Evolutionary conservation across 53 echinoderm and acorn worm genomes (phyloP).

Genomic region (Arbacia lixula): DNA sequence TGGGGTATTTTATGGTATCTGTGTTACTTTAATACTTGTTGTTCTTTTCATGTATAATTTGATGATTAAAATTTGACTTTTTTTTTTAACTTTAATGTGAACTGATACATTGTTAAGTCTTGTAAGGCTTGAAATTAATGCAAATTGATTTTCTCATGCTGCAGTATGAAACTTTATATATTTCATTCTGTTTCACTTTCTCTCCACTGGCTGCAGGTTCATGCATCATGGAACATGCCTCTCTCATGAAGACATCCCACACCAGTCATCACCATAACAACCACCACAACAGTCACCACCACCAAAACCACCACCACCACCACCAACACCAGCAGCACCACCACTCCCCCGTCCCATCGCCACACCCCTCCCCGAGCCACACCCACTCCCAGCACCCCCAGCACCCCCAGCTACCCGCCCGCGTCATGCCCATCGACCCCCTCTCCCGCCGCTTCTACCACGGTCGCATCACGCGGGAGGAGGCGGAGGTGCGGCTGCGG

Average conservation of each 20-base stretch:
- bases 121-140: no score
- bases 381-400: not conserved
- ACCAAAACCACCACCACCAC: slow-evolving; percentile 6
- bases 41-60: no score
- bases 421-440: slow-evolving; percentile 70
- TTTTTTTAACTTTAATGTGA: no score
- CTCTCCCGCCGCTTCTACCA: slow-evolving; percentile 80
- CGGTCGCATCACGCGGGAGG: slow-evolving; percentile 93
- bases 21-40: no score
- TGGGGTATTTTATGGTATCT: no score
- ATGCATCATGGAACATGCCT: slow-evolving; percentile 30
- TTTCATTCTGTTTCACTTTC: no score
- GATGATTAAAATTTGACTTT: no score
- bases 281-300: slow-evolving; percentile 16
- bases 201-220: slow-evolving; percentile 15
- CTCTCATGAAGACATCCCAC: slow-evolving; percentile 8
- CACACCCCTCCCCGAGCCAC: not conserved
- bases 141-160: no score
- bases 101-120: no score
- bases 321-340: slow-evolving; percentile 19
- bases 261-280: slow-evolving; percentile 2
- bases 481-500: slow-evolving; percentile 84
- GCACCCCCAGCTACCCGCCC: not conserved
- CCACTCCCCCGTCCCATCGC: not conserved
- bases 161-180: no score